Percentiles rank a stretch among this genome's conserved stretches.
Conservation (phyloP, 2,113 vertebrate genomes). For the Trachemys scripta region DNA sequence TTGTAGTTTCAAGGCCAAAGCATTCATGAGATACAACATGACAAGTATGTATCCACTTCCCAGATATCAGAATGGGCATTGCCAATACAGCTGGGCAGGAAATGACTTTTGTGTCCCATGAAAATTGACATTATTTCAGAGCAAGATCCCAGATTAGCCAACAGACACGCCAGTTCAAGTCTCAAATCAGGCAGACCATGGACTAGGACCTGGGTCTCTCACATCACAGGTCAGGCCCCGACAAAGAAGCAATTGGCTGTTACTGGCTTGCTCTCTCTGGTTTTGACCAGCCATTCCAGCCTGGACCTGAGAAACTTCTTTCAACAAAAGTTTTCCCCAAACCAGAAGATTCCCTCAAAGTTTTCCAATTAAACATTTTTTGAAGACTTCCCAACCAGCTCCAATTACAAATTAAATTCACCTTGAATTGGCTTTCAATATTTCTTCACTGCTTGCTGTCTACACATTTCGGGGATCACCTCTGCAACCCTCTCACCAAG, state of each 20-base stretch:
- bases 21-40: fast-evolving
- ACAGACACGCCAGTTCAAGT: too few relatives aligned
- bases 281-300: background rate
- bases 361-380: background rate
- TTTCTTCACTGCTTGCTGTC: background rate
- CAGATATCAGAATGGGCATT: background rate
- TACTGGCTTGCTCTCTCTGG: background rate
- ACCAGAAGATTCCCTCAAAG: background rate
- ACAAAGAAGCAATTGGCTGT: background rate
- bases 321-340: background rate
- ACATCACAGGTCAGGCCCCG: background rate
- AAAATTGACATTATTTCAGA: too few relatives aligned
- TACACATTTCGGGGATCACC: fast-evolving
- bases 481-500: background rate
- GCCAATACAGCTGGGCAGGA: too few relatives aligned
- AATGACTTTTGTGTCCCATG: too few relatives aligned
- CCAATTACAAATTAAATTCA: background rate
- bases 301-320: background rate
- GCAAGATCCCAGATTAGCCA: too few relatives aligned
- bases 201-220: background rate
- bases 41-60: background rate
- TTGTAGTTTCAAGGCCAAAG: background rate
- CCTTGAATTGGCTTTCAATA: background rate
- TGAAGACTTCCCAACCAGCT: background rate
- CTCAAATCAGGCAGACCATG: too few relatives aligned